Evolutionary conservation across 2,113 vertebrate genomes (phyloP), one percentile per base, ranked within the genome.

Genomic region (Phaethon lepturus): DNA sequence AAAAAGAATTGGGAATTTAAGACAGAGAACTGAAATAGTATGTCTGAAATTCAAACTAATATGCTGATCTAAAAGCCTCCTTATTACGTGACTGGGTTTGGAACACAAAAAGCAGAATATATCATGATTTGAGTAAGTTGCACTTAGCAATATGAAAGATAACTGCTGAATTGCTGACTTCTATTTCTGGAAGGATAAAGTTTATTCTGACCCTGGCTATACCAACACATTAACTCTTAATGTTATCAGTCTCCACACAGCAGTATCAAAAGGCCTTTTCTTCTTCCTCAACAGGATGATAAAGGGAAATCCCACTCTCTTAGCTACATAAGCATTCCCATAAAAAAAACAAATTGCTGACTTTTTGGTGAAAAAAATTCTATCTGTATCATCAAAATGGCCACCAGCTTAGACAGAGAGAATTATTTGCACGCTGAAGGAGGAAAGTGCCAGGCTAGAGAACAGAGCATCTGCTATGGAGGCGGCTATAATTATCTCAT

Each of bases 381-480:
- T 60, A 94, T 72, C 77, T 72, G 26, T 44, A 66, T 85, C 58
- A 83, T 77, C n/a, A 71, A 75, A 94, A 97, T 7, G 35, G 68
- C 29, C 94, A 86, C 81, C 69, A 78, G 45, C 47, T 87, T 95
- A 71, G 55, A 72, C 17, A 80, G 40, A 83, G 50, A 92, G 96
- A 95, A 88, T 82, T 82, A 82, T 88, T 83, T 96, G 82, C 84
- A 87, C 11, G 4, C 81, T 87, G 80, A 97, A 90, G 23, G 80
- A 90, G 19, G 52, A 60, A 97, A 92, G 38, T 88, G 81, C 96
- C 96, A 97, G 97, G 83, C 14, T 28, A 24, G 53, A 80, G 69
- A 96, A 93, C 55, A 93, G 77, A 96, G 88, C 95, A 96, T 96
- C 91, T 97, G 96, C 87, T 94, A n/a, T 31, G 60, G 85, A 96